Evolutionary conservation across 2,888 invertebrate genomes (phyloP).

Genomic region (Choristoneura rosaceana): DNA sequence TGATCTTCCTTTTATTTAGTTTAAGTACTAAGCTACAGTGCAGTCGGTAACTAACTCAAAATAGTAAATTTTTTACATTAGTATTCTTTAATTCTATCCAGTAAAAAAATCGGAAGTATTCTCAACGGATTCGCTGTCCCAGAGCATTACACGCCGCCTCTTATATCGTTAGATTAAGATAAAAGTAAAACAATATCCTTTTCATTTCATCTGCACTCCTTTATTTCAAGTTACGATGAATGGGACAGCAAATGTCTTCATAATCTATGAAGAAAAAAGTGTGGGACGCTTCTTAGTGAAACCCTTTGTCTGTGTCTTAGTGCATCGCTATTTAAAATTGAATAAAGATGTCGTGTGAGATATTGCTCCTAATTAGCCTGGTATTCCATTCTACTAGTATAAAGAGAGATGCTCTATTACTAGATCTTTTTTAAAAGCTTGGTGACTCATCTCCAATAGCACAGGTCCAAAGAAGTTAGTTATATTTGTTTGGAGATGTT

Average conservation of each 20-base stretch:
- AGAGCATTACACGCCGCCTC: constrained; percentile 61
- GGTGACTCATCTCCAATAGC: background rate
- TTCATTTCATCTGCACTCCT: constrained; percentile 74
- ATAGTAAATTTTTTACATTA: too few relatives aligned
- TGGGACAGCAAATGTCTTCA: constrained; percentile 69
- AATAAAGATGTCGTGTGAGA: constrained; percentile 57
- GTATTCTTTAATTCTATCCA: too few relatives aligned
- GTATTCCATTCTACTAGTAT: constrained; percentile 9
- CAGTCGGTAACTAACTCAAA: too few relatives aligned
- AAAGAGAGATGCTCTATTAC: background rate
- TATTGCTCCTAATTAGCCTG: constrained; percentile 60
- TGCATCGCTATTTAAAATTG: constrained; percentile 57
- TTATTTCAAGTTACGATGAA: constrained; percentile 76
- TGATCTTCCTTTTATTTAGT: too few relatives aligned
- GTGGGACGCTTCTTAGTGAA: constrained; percentile 68
- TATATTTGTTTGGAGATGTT: too few relatives aligned
- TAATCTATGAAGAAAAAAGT: constrained; percentile 68
- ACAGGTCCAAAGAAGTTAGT: background rate
- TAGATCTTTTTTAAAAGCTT: background rate
- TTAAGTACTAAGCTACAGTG: too few relatives aligned
- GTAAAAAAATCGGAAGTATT: constrained; percentile 11
- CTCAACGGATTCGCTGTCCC: constrained; percentile 55
- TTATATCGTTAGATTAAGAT: constrained; percentile 82
- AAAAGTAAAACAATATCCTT: constrained; percentile 85
- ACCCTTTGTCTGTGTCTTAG: constrained; percentile 51